Evolutionary conservation across 2,888 invertebrate genomes (phyloP), one percentile per base, ranked within the genome.

Genomic region (Cartodere bifasciata): DNA sequence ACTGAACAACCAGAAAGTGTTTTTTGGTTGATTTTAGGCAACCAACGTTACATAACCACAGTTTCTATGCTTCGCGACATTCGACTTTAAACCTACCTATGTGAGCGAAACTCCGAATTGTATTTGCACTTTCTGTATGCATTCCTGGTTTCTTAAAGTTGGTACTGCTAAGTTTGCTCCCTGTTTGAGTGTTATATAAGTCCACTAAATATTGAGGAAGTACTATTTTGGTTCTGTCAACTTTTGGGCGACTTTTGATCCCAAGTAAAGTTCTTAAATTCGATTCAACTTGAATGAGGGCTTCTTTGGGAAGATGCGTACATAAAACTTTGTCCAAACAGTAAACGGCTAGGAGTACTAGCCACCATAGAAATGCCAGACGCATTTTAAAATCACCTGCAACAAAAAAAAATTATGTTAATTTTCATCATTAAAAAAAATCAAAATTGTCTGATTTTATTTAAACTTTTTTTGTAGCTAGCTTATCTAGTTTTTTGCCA

Each of bases 71-170:
- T n/a, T n/a, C n/a, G n/a, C n/a, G n/a, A n/a, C n/a, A n/a, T n/a
- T n/a, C n/a, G n/a, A n/a, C n/a, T n/a, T n/a, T n/a, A n/a, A n/a
- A 62, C 72, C 67, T 57, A 80, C 80, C 78, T 59, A 71, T 66
- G 65, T 86, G 86, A 52, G 75, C 72, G 65, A 80, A 87, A 60
- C 83, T 82, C 55, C 87, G 68, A 40, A 85, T 80, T 33, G 86
- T 87, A 62, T 88, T 87, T 45, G 87, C 84, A 44, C 76, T 75
- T 50, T 77, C 72, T 41, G 80, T 75, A 51, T 72, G 65, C 46
- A 75, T 62, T 41, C 78, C 79, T 36, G 71, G 72, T 47, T 70
- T 76, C 55, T 73, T 72, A 46, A 80, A 67, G 48, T 70, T 66
- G 28, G 72, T 66, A 38, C 73, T 73, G 48, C 73, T 73, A 43